Percentiles rank a stretch among this genome's conserved stretches.
These are phyloP conservation scores for Hipparchia sbordonii DNA, from an alignment of 2,888 invertebrate species.

Conservation along the genomic window DNA sequence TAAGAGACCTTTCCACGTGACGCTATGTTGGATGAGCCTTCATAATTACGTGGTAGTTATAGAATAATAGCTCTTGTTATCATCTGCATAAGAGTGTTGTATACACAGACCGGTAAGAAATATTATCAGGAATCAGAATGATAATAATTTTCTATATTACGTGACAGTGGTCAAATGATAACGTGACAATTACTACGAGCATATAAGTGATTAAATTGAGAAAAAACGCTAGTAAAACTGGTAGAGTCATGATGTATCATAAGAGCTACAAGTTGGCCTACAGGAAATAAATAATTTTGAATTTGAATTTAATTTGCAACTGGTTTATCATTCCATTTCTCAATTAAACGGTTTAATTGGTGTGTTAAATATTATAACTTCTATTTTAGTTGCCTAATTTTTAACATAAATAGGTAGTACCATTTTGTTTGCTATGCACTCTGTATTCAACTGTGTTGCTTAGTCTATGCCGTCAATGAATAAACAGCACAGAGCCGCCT, in stretches of 20 bases:
- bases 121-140: too few relatives aligned
- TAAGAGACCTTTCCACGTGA: slow-evolving; percentile 1
- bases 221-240: too few relatives aligned
- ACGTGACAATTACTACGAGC: background rate
- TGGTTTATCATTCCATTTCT: too few relatives aligned
- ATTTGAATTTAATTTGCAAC: too few relatives aligned
- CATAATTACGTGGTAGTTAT: background rate
- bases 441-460: background rate
- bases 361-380: too few relatives aligned
- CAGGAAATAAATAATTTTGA: too few relatives aligned
- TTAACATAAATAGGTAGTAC: background rate
- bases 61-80: background rate
- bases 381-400: too few relatives aligned
- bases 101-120: too few relatives aligned
- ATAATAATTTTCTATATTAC: background rate
- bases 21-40: background rate
- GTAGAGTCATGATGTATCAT: too few relatives aligned
- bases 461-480: slow-evolving; percentile 23
- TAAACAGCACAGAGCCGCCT: slow-evolving; percentile 30
- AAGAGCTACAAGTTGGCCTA: too few relatives aligned
- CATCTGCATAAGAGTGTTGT: background rate
- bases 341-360: too few relatives aligned
- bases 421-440: background rate
- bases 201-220: too few relatives aligned
- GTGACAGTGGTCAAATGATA: background rate